A percentile compares a stretch with the other conserved stretches of the same genome.
Evolutionary conservation across 2,113 vertebrate species (phyloP).

Genomic region (Herpetotheres cachinnans): DNA sequence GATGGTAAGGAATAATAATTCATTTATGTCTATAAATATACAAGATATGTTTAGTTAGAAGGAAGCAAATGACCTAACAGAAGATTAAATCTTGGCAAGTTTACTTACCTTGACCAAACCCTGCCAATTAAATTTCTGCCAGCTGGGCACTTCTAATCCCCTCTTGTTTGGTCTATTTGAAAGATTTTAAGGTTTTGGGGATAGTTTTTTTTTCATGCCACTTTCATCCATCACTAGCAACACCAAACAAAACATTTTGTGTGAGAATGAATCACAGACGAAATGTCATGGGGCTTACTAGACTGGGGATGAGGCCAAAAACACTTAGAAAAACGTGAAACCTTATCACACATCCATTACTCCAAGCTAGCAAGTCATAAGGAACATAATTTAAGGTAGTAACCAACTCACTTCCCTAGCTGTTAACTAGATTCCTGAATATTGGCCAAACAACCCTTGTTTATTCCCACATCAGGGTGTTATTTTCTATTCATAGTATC

Average conservation of each 20-base stretch:
- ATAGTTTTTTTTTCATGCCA: not conserved
- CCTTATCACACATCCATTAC: conserved; percentile 16
- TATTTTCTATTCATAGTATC: not conserved
- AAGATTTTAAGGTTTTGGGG: conserved; percentile 40
- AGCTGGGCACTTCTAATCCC: conserved; percentile 69
- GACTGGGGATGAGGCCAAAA: conserved; percentile 40
- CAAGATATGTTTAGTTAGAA: conserved; percentile 66
- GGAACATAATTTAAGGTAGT: conserved; percentile 9
- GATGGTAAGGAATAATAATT: conserved; percentile 67
- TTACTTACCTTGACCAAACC: conserved; percentile 54
- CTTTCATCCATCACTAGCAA: conserved; percentile 42
- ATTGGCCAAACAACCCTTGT: not conserved
- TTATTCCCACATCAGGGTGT: conserved; percentile 25
- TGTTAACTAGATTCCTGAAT: conserved; percentile 38
- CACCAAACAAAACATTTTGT: conserved; percentile 61
- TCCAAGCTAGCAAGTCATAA: conserved; percentile 10
- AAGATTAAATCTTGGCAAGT: conserved; percentile 73
- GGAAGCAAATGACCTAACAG: conserved; percentile 77
- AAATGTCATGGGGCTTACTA: conserved; percentile 47
- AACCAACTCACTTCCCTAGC: not conserved
- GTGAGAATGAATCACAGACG: conserved; percentile 68
- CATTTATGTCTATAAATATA: conserved; percentile 74
- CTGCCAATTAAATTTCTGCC: conserved; percentile 73
- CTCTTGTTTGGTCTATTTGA: conserved; percentile 64
- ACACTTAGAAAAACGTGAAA: conserved; percentile 47